These are phyloP conservation scores for Sebastes trivittatus DNA, from an alignment of 2,797 vertebrate genomes.

Conservation along the genomic window DNA sequence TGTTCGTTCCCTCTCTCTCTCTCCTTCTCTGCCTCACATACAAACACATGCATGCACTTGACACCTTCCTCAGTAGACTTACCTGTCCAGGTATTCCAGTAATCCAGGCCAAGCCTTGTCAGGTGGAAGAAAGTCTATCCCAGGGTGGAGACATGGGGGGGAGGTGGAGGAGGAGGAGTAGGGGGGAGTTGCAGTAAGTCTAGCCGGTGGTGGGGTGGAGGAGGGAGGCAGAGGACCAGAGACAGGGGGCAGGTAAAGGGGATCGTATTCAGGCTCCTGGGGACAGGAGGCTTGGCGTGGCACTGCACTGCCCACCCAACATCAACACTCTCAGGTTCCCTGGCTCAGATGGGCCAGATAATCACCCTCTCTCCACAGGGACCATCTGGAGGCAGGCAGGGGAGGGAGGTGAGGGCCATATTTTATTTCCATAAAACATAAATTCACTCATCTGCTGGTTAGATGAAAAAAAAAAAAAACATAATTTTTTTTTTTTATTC, in stretches of 20 bases:
- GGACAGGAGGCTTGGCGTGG: constrained; percentile 84
- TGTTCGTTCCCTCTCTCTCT: constrained; percentile 20
- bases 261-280: constrained; percentile 85
- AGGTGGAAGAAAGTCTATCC: constrained; percentile 83
- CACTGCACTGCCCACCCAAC: constrained; percentile 84
- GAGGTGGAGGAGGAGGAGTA: background rate
- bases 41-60: constrained; percentile 62
- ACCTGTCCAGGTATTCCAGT: constrained; percentile 80
- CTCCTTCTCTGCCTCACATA: constrained; percentile 27
- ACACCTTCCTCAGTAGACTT: constrained; percentile 67
- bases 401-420: constrained; percentile 59
- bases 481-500: background rate
- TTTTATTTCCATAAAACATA: constrained; percentile 77
- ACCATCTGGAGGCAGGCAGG: constrained; percentile 81
- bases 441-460: constrained; percentile 61
- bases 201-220: constrained; percentile 74
- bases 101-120: constrained; percentile 76
- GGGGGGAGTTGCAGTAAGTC: constrained; percentile 75
- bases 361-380: constrained; percentile 84
- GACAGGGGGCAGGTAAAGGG: constrained; percentile 78
- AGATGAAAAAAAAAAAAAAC: background rate
- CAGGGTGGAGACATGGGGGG: constrained; percentile 64
- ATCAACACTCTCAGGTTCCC: constrained; percentile 86
- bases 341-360: constrained; percentile 84
- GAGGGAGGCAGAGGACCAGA: constrained; percentile 63